Conservation (phyloP, 2,797 vertebrate genomes). For the Anas bahamensis region DNA sequence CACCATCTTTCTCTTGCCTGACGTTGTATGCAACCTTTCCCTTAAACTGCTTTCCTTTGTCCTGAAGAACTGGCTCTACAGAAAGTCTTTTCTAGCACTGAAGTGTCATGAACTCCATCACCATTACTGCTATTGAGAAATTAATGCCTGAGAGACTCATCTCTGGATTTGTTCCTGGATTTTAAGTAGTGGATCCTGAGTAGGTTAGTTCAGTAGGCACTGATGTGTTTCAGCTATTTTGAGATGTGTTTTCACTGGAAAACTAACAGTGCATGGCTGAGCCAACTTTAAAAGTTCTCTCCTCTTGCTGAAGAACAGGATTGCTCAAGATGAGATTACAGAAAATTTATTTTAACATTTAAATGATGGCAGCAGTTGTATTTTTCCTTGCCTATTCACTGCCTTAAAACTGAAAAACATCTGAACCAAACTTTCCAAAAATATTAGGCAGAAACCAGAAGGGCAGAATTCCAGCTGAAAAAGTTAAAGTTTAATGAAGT, state of each 20-base stretch:
- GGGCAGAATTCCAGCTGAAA: not conserved
- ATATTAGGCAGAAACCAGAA: not conserved
- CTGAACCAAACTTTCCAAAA: slow-evolving; percentile 19
- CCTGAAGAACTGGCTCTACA: not conserved
- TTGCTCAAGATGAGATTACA: slow-evolving; percentile 24
- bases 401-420: not conserved
- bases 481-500: not conserved
- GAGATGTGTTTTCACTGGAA: slow-evolving; percentile 25
- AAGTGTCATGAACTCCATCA: not conserved
- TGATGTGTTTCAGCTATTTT: not conserved
- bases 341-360: slow-evolving; percentile 33
- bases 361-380: not conserved
- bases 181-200: not conserved
- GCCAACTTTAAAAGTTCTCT: not conserved
- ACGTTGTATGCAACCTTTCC: not conserved
- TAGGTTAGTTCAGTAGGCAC: not conserved
- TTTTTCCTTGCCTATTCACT: not conserved
- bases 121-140: not conserved
- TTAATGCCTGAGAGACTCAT: not conserved
- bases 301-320: not conserved
- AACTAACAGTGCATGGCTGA: not conserved
- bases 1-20: not conserved
- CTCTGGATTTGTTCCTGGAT: not conserved
- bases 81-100: not conserved
- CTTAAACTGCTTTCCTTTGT: not conserved